These are phyloP conservation scores for Mechanitis mazaeus DNA, from an alignment of 2,888 invertebrate genomes.

Conservation along the genomic window DNA sequence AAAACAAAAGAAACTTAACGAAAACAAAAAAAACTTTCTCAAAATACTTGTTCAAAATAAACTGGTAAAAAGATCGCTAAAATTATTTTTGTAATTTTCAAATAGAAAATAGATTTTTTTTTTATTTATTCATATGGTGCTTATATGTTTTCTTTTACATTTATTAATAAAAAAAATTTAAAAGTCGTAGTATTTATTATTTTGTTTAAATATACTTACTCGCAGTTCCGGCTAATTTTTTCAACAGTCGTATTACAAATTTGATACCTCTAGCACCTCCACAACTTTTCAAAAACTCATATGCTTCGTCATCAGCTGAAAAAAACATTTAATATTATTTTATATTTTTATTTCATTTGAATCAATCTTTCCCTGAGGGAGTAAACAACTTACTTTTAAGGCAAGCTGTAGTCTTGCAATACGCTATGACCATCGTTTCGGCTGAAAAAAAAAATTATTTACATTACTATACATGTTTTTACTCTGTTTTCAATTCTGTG, in stretches of 20 bases:
- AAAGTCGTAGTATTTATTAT: not conserved
- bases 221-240: conserved; percentile 39
- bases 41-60: too few relatives aligned
- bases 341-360: not conserved
- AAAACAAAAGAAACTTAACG: too few relatives aligned
- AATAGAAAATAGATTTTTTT: too few relatives aligned
- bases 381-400: conserved; percentile 12
- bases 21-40: too few relatives aligned
- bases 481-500: too few relatives aligned
- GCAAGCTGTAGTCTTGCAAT: conserved; percentile 11
- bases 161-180: not conserved
- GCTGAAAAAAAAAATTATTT: conserved; percentile 12
- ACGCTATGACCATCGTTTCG: conserved; percentile 10
- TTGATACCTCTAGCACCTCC: conserved; percentile 11
- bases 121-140: not conserved
- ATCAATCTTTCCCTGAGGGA: not conserved
- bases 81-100: too few relatives aligned
- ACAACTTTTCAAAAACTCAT: conserved; percentile 14
- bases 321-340: not conserved
- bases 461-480: not conserved
- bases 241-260: conserved; percentile 35
- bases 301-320: conserved; percentile 12
- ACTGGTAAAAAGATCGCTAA: too few relatives aligned
- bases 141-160: not conserved
- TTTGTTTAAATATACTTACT: conserved; percentile 38